Evolutionary conservation across 1,140 invertebrate species (phyloP).

Genomic region (Procambarus clarkii): DNA sequence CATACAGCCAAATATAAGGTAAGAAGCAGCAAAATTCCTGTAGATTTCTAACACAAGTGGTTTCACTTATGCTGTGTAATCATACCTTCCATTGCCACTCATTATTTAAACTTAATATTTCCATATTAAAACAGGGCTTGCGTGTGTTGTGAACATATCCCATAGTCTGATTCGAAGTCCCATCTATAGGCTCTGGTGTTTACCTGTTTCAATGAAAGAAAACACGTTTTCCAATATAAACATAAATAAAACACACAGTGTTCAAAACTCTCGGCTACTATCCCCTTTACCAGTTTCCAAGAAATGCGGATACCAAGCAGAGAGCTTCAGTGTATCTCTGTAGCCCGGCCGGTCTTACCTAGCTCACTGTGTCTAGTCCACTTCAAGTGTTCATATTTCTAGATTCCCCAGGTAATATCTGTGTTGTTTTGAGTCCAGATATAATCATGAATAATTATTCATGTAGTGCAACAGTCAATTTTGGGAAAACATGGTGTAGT

Average conservation of each 20-base stretch:
- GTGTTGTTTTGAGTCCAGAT: too few species aligned
- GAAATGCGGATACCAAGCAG: too few species aligned
- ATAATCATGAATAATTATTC: too few species aligned
- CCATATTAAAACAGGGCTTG: not conserved
- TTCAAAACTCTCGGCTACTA: not conserved
- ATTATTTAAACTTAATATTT: constrained; percentile 11
- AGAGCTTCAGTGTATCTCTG: too few species aligned
- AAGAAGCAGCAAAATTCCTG: constrained; percentile 4
- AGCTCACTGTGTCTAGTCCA: too few species aligned
- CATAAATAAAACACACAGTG: not conserved
- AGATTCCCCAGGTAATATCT: too few species aligned
- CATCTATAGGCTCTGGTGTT: not conserved
- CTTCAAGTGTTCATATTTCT: too few species aligned
- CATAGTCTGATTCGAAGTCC: not conserved
- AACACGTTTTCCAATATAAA: not conserved
- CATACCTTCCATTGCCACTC: not conserved
- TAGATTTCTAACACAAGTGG: not conserved
- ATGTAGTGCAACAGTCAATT: too few species aligned
- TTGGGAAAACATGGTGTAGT: too few species aligned
- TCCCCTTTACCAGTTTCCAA: too few species aligned
- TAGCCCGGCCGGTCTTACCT: too few species aligned
- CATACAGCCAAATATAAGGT: constrained; percentile 65
- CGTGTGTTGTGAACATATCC: not conserved
- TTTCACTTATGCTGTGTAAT: constrained; percentile 32
- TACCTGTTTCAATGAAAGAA: not conserved